A percentile compares a stretch with the other conserved stretches of the same genome.
Evolutionary conservation across 2,113 vertebrate genomes (phyloP).

Genomic region (Lycocorax pyrrhopterus): DNA sequence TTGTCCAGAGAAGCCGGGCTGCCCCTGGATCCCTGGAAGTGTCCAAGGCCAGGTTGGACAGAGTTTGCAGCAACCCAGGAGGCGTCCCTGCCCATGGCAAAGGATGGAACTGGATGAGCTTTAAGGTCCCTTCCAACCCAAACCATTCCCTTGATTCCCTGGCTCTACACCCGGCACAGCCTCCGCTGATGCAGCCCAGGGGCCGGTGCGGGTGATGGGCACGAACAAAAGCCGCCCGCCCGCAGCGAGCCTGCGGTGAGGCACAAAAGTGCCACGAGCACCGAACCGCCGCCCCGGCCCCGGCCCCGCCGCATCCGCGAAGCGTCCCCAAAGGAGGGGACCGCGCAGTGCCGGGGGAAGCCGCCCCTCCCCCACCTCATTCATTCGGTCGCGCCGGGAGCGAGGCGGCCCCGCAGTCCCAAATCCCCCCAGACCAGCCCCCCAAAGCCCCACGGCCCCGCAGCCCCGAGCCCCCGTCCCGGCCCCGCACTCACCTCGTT

Average conservation of each 20-base stretch:
- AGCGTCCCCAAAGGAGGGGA: neutral
- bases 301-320: too few relatives aligned
- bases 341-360: neutral
- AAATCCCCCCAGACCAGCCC: accelerated
- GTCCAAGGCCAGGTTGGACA: accelerated
- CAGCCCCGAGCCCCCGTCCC: neutral
- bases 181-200: neutral
- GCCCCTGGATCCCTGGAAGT: neutral
- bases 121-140: too few relatives aligned
- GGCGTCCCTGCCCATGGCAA: neutral
- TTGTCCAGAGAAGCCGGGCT: neutral
- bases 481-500: neutral
- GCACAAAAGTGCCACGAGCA: neutral
- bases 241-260: neutral
- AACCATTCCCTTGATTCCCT: neutral
- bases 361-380: neutral
- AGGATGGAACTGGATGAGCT: neutral
- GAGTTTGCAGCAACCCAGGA: neutral
- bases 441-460: accelerated
- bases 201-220: neutral
- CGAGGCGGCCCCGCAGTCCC: neutral
- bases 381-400: neutral
- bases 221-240: neutral
- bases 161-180: neutral
- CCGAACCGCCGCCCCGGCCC: neutral